Percentiles rank a stretch among this genome's conserved stretches.
phyloP scores from a whole-genome alignment of 1,140 invertebrate genomes.

The Anastrepha ludens region DNA sequence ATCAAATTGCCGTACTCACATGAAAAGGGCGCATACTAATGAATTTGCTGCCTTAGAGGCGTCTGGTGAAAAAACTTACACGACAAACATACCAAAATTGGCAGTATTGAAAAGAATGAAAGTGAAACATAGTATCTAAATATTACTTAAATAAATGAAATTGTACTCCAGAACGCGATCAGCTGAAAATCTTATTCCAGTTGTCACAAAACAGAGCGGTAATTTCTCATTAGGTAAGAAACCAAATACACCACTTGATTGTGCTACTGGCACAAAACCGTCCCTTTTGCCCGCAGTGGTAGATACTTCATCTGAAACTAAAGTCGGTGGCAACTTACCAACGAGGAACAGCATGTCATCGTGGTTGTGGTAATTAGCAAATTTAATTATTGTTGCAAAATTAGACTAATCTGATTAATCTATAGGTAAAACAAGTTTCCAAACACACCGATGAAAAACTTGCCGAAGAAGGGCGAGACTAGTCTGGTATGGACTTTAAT shows the following conservation, averaged over 20 bases:
- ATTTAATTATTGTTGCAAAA: no score
- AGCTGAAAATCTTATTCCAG: slow-evolving; percentile 66
- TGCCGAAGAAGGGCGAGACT: no score
- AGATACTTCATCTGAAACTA: no score
- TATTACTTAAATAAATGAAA: not conserved
- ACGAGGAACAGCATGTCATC: no score
- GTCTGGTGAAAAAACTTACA: slow-evolving; percentile 61
- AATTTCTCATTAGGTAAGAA: slow-evolving; percentile 56
- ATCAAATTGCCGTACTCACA: slow-evolving; percentile 73
- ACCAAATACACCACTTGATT: not conserved
- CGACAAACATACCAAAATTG: slow-evolving; percentile 71
- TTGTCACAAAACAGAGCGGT: slow-evolving; percentile 70
- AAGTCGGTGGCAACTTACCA: no score
- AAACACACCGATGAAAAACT: no score
- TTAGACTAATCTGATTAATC: no score
- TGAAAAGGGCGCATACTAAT: slow-evolving; percentile 70
- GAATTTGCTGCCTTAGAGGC: slow-evolving; percentile 67
- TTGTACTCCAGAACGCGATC: slow-evolving; percentile 45
- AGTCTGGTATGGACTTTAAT: no score
- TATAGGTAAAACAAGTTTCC: no score
- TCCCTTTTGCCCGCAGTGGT: no score
- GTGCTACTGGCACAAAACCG: no score
- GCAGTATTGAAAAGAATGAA: slow-evolving; percentile 67
- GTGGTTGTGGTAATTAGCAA: no score
- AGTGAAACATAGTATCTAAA: slow-evolving; percentile 16